Base-by-base conservation (phyloP, 2,797 vertebrate species). In the Microctenopoma steveboyesi region DNA sequence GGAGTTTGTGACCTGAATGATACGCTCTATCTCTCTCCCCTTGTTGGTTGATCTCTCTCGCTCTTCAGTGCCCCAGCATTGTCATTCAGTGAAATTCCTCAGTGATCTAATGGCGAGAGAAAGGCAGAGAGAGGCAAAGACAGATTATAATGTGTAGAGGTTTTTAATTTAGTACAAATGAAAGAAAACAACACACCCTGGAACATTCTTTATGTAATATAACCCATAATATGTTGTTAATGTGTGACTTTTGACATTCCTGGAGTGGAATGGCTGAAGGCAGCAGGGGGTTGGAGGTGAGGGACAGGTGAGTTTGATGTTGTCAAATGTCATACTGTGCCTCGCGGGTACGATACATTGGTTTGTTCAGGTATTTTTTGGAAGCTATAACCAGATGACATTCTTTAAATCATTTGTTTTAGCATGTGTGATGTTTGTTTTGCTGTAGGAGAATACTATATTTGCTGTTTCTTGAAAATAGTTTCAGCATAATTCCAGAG, bases 1-100 rank as follows among this genome's bases (percentile, higher is more conserved):
- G 85, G 92, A 94, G 89, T 92, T 90, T 94, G 91, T 93, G 92
- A 94, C 82, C 89, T 90, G 90, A 92, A 91, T 88, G 90, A 91
- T 83, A 88, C 74, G 57, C 84, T 85, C 77, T 65, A 71, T 92
- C 88, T 92, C 83, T 88, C 81, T 88, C 82, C 82, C 77, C 72
- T 11, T 22, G 50, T 69, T 62, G 64, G 69, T 79, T 51, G 64
- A 76, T 83, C 81, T 85, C 72, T 78, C 76, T 76, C 52, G n/a
- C 81, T 76, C 64, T 28, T 73, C 67, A 63, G 60, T 66, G 62
- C 56, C 55, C 64, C 39, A 52, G 51, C 63, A 65, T 72, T 77
- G 77, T 79, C 64, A 70, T 79, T 74, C 60, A 64, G 72, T 68
- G 58, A 69, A 74, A 84, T 62, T 79, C 50, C 60, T 60, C 30